Base-by-base conservation (phyloP, 2,113 vertebrate species). In the Larimichthys crocea region DNA sequence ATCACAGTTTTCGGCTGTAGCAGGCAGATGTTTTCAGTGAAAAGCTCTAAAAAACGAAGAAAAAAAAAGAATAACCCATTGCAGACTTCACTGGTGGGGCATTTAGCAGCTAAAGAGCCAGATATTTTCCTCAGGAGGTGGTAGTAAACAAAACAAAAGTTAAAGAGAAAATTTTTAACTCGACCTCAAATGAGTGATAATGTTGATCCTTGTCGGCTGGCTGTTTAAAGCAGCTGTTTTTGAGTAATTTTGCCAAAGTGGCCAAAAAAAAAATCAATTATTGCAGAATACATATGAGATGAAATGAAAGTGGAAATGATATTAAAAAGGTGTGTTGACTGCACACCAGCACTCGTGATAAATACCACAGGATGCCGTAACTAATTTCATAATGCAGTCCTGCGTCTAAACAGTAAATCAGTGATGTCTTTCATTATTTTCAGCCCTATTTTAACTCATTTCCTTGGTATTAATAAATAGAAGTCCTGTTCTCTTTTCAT, bases 401-500 rank as follows among this genome's bases (percentile, higher is more conserved):
- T 56, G 15, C 5, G 42, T 44, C 14, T 42, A 16, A 76, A 59
- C 42, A 31, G 31, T 29, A 42, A 40, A 56, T 19, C 53, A 48
- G 5, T 48, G 2, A 49, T 57, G 20, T 5, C 0, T 5, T 2
- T 71, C 9, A 17, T 2, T 74, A 73, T 76, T 59, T 80, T 63
- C 66, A 63, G 26, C 64, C 42, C 11, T 19, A 14, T 64, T 78
- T 71, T 29, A 60, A 42, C 10, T 64, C 16, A 17, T 67, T 46
- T 55, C 31, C 3, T 67, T 20, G 26, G 74, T 17, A 44, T 56
- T 15, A 61, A 40, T 40, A 40, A 40, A 56, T 14, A 46, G 0
- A 5, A n/a, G 14, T 50, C 12, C 46, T 56, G 11, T 57, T 80
- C 24, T 56, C 10, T 61, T 68, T 59, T 56, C 16, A 76, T 66